These are phyloP conservation scores for Eira barbara DNA, from an alignment of 2,113 vertebrate genomes.

Conservation along the genomic window DNA sequence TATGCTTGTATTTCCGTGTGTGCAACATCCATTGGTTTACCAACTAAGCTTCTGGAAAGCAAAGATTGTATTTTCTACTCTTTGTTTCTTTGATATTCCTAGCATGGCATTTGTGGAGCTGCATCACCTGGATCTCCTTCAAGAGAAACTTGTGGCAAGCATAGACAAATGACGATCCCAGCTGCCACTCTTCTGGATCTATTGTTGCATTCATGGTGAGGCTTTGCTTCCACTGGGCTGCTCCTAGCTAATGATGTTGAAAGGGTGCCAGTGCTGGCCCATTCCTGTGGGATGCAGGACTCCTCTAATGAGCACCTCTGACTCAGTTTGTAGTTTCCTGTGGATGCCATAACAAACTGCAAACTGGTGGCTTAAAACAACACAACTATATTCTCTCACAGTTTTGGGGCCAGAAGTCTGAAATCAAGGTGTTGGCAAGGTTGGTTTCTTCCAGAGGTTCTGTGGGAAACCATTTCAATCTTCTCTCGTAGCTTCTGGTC, in stretches of 20 bases:
- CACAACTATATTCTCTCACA: neutral
- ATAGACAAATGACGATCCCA: neutral
- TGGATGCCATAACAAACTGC: neutral
- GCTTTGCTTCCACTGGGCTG: neutral
- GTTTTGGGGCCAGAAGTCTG: neutral
- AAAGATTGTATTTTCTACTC: neutral
- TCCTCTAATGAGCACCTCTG: neutral
- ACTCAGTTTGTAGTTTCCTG: neutral
- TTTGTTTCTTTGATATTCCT: neutral
- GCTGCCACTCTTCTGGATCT: neutral
- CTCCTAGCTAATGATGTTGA: neutral
- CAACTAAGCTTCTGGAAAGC: neutral
- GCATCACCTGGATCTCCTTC: neutral
- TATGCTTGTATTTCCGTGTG: neutral
- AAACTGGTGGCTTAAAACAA: neutral
- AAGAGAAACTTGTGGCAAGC: neutral
- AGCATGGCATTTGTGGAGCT: neutral
- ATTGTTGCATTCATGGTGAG: neutral
- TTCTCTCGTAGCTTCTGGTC: neutral
- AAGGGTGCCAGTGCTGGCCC: neutral
- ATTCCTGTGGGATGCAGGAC: neutral
- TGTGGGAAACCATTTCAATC: neutral
- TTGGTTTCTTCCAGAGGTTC: neutral
- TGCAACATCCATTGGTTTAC: neutral
- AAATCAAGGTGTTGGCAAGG: neutral